Evolutionary conservation across 2,888 invertebrate species (phyloP).

Genomic region (Vesta saturnalis): DNA sequence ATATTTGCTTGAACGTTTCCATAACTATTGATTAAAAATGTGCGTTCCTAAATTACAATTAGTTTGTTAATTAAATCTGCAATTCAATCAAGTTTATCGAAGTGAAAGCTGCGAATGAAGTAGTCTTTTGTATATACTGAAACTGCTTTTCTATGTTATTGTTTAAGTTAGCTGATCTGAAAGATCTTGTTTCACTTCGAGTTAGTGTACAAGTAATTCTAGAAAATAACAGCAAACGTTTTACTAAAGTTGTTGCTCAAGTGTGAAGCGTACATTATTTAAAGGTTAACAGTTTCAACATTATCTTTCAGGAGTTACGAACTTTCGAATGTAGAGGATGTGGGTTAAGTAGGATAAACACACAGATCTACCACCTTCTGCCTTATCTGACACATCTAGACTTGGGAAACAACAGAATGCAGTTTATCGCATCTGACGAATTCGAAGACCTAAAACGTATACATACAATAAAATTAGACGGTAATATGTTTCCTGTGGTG

Average conservation of each 20-base stretch:
- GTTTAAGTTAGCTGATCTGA: not conserved
- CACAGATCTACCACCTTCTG: slow-evolving; percentile 80
- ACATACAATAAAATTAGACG: slow-evolving; percentile 73
- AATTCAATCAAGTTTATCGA: no score
- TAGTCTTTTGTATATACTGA: no score
- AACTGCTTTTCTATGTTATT: no score
- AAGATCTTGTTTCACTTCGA: not conserved
- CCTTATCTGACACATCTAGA: slow-evolving; percentile 78
- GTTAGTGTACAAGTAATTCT: not conserved
- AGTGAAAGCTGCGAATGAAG: no score
- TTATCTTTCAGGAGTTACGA: slow-evolving; percentile 71
- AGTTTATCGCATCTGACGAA: slow-evolving; percentile 78
- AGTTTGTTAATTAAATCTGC: no score
- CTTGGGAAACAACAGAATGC: slow-evolving; percentile 80
- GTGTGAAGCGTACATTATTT: slow-evolving; percentile 11
- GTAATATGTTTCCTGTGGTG: slow-evolving; percentile 80
- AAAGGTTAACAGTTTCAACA: slow-evolving; percentile 14
- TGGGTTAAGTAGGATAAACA: slow-evolving; percentile 77
- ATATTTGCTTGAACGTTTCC: no score
- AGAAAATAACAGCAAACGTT: slow-evolving; percentile 22
- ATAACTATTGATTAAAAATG: no score
- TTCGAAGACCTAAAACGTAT: slow-evolving; percentile 75
- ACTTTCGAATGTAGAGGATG: slow-evolving; percentile 79
- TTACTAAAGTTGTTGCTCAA: slow-evolving; percentile 14
- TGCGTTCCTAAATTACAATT: no score